Conservation (phyloP, 2,113 vertebrate genomes). For the Mus spicilegus region DNA sequence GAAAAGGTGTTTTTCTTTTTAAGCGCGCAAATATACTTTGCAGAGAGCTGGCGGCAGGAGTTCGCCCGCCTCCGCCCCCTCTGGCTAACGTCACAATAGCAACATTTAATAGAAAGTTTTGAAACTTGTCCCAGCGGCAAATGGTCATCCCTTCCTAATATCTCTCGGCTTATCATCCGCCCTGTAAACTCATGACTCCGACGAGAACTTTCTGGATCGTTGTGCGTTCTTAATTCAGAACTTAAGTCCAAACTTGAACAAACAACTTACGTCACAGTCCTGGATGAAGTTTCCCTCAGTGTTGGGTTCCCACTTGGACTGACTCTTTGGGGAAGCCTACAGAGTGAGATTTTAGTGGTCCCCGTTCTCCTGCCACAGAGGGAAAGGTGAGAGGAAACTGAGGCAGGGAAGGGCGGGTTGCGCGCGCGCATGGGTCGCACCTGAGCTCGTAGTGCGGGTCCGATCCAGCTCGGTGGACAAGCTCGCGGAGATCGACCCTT, state of each 20-base stretch:
- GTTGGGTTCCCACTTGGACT: neutral
- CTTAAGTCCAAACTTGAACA: neutral
- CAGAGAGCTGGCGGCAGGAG: neutral
- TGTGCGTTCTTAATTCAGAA: slow-evolving; percentile 30
- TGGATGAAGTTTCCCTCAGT: neutral
- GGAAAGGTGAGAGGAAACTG: neutral
- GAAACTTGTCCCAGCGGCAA: neutral
- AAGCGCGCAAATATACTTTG: neutral
- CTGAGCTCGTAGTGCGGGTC: neutral
- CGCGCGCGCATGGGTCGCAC: neutral
- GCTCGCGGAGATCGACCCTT: neutral
- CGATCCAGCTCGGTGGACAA: neutral
- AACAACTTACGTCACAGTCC: slow-evolving; percentile 19
- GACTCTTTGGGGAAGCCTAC: neutral
- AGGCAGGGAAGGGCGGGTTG: neutral
- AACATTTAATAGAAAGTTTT: neutral
- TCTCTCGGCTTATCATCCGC: neutral
- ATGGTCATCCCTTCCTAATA: neutral
- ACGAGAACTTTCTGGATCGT: neutral
- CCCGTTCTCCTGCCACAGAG: rapidly evolving
- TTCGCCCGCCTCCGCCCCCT: slow-evolving; percentile 18
- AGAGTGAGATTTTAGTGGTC: neutral
- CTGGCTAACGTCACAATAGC: slow-evolving; percentile 70
- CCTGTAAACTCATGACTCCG: neutral
- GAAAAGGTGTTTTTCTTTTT: neutral